Conservation (phyloP, 2,113 vertebrate genomes). For the Cebidichthys violaceus region DNA sequence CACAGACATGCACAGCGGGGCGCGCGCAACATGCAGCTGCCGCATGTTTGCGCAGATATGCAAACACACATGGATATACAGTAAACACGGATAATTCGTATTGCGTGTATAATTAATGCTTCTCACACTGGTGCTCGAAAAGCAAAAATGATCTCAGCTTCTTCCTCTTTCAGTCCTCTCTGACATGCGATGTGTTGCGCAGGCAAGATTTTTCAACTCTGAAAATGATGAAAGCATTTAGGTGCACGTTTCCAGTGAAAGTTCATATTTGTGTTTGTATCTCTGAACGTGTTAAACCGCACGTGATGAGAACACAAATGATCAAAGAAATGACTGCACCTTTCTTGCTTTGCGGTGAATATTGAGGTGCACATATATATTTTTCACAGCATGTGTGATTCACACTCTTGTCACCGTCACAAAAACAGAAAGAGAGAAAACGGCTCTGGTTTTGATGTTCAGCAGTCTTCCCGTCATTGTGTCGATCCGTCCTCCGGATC, state of each 20-base stretch:
- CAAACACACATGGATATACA: neutral
- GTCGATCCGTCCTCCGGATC: neutral
- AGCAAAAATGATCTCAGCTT: neutral
- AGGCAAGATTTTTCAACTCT: neutral
- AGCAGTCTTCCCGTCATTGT: neutral
- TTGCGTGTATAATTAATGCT: neutral
- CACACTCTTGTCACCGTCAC: neutral
- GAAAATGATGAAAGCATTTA: neutral
- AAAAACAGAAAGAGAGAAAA: neutral
- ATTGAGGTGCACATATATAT: neutral
- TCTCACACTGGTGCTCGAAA: neutral
- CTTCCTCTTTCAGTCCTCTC: neutral
- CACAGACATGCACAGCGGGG: slow-evolving; percentile 58
- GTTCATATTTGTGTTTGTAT: neutral
- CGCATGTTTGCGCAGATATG: slow-evolving; percentile 2
- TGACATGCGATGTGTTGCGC: neutral
- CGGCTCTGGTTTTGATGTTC: neutral
- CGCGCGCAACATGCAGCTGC: slow-evolving; percentile 18
- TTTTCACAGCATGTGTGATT: neutral
- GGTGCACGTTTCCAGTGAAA: neutral
- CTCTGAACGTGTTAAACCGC: neutral
- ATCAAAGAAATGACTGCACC: neutral
- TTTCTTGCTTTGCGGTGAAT: neutral
- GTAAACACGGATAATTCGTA: neutral
- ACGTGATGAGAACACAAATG: neutral